Evolutionary conservation across 2,113 vertebrate species (phyloP).

Genomic region (Clupea harengus): DNA sequence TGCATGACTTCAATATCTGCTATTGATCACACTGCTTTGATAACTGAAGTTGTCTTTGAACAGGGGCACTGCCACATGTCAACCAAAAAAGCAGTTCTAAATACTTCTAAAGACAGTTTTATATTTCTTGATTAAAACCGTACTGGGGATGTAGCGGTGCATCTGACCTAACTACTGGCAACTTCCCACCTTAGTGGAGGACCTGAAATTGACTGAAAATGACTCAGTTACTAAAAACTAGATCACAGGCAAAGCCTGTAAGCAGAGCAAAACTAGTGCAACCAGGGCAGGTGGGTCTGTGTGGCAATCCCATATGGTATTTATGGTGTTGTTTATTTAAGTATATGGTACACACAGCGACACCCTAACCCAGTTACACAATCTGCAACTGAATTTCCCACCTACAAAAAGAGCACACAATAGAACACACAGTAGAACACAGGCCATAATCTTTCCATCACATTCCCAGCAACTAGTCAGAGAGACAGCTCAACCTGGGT

Average conservation of each 20-base stretch:
- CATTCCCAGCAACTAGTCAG: too few relatives aligned
- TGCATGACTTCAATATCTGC: not conserved
- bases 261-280: not conserved
- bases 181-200: too few relatives aligned
- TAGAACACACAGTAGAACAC: too few relatives aligned
- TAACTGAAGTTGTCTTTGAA: not conserved
- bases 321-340: too few relatives aligned
- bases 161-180: not conserved
- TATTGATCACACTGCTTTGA: not conserved
- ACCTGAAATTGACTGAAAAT: not conserved
- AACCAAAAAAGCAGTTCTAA: not conserved
- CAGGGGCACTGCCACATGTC: not conserved
- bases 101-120: not conserved
- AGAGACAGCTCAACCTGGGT: too few relatives aligned
- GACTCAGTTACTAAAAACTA: not conserved
- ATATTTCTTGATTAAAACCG: not conserved
- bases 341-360: too few relatives aligned
- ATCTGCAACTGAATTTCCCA: too few relatives aligned
- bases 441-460: too few relatives aligned
- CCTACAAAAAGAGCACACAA: too few relatives aligned
- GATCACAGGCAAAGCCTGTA: not conserved
- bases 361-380: too few relatives aligned
- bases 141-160: not conserved
- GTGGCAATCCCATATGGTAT: too few relatives aligned
- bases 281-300: not conserved